Conservation (phyloP, 2,888 invertebrate species). For the Parnassius mnemosyne region DNA sequence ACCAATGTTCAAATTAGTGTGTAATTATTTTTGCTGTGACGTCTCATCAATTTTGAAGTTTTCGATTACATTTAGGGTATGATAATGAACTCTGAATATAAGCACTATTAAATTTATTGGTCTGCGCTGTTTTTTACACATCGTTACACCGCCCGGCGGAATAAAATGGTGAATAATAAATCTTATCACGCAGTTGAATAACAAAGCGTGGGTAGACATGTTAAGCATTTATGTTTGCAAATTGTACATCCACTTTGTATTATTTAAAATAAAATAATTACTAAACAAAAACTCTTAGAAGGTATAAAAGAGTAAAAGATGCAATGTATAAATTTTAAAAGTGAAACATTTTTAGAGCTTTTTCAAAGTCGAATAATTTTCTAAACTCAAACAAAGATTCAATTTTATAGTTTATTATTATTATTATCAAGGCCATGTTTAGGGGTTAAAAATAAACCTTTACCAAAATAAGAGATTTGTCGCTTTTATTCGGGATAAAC, state of each 20-base stretch:
- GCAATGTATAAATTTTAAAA: too few species aligned
- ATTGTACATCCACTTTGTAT: conserved; percentile 19
- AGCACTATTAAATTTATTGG: conserved; percentile 38
- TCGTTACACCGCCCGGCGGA: conserved; percentile 18
- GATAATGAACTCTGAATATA: conserved; percentile 1
- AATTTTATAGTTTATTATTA: too few species aligned
- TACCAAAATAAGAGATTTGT: too few species aligned
- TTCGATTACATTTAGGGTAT: conserved; percentile 53
- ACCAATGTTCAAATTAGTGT: conserved; percentile 30
- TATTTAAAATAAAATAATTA: conserved; percentile 6
- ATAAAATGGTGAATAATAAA: conserved; percentile 21
- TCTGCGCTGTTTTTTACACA: conserved; percentile 28
- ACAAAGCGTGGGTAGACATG: conserved; percentile 22
- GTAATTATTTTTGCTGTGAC: conserved; percentile 53
- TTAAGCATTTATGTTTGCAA: conserved; percentile 18
- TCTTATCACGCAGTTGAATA: conserved; percentile 16
- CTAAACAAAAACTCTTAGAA: neutral
- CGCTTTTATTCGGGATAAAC: too few species aligned
- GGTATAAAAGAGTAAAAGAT: too few species aligned
- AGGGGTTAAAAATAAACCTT: too few species aligned
- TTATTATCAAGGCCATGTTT: too few species aligned
- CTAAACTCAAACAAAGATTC: too few species aligned
- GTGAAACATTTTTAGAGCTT: too few species aligned
- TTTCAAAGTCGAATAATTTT: too few species aligned
- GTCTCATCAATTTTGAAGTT: conserved; percentile 56